Percentiles rank a stretch among this genome's conserved stretches.
These are phyloP conservation scores for Lasiurus borealis DNA, from an alignment of 2,113 vertebrate genomes.

Conservation along the genomic window DNA sequence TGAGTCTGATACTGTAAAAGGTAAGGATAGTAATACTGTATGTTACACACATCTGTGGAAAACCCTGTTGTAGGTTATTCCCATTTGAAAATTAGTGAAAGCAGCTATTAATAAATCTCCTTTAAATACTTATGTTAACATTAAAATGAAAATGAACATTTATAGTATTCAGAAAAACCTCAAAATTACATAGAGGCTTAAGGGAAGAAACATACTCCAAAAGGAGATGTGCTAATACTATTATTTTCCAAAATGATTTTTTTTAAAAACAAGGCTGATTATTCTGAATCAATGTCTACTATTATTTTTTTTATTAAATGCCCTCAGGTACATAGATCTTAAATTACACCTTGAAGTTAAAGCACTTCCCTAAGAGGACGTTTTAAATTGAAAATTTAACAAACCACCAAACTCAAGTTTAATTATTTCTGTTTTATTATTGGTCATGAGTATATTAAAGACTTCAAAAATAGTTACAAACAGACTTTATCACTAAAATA, in stretches of 20 bases:
- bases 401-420: slow-evolving; percentile 77
- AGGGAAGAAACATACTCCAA: not conserved
- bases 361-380: slow-evolving; percentile 34
- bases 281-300: slow-evolving; percentile 18
- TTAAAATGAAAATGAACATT: not conserved
- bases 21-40: not conserved
- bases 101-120: not conserved
- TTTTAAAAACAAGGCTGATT: slow-evolving; percentile 1
- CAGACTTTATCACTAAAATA: slow-evolving; percentile 65
- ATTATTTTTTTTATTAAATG: slow-evolving; percentile 40
- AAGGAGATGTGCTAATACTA: not conserved
- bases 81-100: slow-evolving; percentile 14
- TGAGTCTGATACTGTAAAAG: not conserved
- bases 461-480: slow-evolving; percentile 68
- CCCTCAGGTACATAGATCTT: not conserved
- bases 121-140: slow-evolving; percentile 35
- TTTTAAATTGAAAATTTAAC: slow-evolving; percentile 72
- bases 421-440: slow-evolving; percentile 76
- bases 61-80: not conserved
- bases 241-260: not conserved
- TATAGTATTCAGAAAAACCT: not conserved
- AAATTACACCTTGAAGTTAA: slow-evolving; percentile 43
- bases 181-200: not conserved
- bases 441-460: slow-evolving; percentile 61
- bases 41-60: not conserved